These are phyloP conservation scores for Thalpophila matura DNA, from an alignment of 2,888 invertebrate genomes.

Conservation along the genomic window DNA sequence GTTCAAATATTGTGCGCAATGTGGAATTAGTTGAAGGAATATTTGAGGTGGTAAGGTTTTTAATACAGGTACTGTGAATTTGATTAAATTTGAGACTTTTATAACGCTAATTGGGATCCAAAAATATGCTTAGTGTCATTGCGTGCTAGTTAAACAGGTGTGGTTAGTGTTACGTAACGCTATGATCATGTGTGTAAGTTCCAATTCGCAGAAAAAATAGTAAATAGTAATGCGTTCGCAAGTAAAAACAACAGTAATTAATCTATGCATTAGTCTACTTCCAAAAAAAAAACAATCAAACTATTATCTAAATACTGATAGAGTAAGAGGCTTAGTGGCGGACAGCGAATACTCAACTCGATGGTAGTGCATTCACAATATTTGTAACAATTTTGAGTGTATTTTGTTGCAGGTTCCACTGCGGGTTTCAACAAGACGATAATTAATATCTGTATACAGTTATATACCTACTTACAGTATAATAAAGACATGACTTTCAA, in stretches of 20 bases:
- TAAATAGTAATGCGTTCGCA: slow-evolving; percentile 41
- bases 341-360: slow-evolving; percentile 73
- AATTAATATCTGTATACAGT: slow-evolving; percentile 4
- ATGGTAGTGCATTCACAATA: slow-evolving; percentile 82
- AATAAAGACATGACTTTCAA: neutral
- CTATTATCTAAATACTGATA: slow-evolving; percentile 72
- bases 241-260: slow-evolving; percentile 54
- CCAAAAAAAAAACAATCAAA: slow-evolving; percentile 73
- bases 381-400: slow-evolving; percentile 20
- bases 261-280: slow-evolving; percentile 77
- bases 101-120: slow-evolving; percentile 1
- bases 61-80: neutral
- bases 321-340: slow-evolving; percentile 79
- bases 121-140: slow-evolving; percentile 20
- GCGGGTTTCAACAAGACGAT: slow-evolving; percentile 8
- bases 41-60: slow-evolving; percentile 40
- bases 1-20: slow-evolving; percentile 73
- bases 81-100: neutral
- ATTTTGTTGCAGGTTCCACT: slow-evolving; percentile 32
- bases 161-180: slow-evolving; percentile 52
- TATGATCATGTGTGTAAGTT: slow-evolving; percentile 34
- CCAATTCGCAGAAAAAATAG: slow-evolving; percentile 35
- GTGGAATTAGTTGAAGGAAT: slow-evolving; percentile 57
- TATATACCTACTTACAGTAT: neutral
- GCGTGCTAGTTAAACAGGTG: slow-evolving; percentile 37